Percentiles rank a stretch among this genome's conserved stretches.
Evolutionary conservation across 2,113 vertebrate genomes (phyloP).

Genomic region (Plecotus auritus): DNA sequence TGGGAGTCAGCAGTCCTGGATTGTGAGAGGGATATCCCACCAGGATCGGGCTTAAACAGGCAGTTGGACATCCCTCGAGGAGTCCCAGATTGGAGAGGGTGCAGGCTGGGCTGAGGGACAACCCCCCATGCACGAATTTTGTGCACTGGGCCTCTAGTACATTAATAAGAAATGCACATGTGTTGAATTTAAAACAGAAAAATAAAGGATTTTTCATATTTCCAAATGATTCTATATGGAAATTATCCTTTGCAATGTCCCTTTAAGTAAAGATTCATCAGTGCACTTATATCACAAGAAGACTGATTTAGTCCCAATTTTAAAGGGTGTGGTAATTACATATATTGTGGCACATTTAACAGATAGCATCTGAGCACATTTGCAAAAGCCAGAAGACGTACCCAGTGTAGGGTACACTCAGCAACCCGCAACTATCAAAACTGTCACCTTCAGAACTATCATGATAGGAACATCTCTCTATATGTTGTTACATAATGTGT

Average conservation of each 20-base stretch:
- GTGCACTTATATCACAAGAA: background rate
- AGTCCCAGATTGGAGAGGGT: too few relatives aligned
- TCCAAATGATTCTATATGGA: background rate
- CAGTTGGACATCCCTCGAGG: too few relatives aligned
- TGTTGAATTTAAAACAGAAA: background rate
- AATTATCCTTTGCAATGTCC: background rate
- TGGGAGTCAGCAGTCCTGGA: too few relatives aligned
- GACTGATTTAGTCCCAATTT: conserved; percentile 3
- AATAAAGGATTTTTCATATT: background rate
- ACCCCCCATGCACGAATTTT: too few relatives aligned
- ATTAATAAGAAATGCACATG: background rate
- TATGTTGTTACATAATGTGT: background rate
- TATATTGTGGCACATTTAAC: background rate
- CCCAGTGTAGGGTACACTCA: background rate
- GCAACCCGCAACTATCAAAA: background rate
- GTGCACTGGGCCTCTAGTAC: too few relatives aligned
- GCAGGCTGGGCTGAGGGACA: too few relatives aligned
- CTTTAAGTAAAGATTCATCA: conserved; percentile 12
- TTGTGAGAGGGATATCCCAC: too few relatives aligned
- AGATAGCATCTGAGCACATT: background rate
- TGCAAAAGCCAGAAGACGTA: background rate
- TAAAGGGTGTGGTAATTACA: conserved; percentile 31
- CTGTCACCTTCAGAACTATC: background rate
- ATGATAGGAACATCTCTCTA: background rate
- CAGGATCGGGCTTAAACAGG: too few relatives aligned